Percentiles rank a stretch among this genome's conserved stretches.
Conservation (phyloP, 2,888 invertebrate genomes). For the Clanis bilineata region DNA sequence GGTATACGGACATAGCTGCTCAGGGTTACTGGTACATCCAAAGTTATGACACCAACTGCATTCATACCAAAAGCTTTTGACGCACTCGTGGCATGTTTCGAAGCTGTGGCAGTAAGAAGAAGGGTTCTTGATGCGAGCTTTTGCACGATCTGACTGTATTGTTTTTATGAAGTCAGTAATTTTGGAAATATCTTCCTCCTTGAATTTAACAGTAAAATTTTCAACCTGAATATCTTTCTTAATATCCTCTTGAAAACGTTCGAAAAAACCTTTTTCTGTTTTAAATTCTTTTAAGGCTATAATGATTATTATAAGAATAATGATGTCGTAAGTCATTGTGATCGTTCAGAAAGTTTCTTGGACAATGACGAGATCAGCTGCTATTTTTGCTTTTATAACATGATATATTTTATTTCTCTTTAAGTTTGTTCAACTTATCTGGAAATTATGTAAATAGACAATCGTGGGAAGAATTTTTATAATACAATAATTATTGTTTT, state of each 20-base stretch:
- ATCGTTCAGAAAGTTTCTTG: not conserved
- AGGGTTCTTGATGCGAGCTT: slow-evolving; percentile 19
- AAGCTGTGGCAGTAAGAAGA: slow-evolving; percentile 38
- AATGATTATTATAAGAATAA: not conserved
- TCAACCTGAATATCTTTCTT: not conserved
- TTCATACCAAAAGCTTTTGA: slow-evolving; percentile 33
- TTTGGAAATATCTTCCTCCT: slow-evolving; percentile 18
- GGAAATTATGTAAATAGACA: slow-evolving; percentile 12
- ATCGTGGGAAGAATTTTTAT: slow-evolving; percentile 12
- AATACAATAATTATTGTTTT: slow-evolving; percentile 22
- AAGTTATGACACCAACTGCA: slow-evolving; percentile 54
- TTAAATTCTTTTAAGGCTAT: not conserved
- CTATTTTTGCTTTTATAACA: not conserved
- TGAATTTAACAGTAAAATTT: slow-evolving; percentile 2
- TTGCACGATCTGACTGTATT: slow-evolving; percentile 1
- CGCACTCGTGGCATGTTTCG: slow-evolving; percentile 42
- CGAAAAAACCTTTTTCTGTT: not conserved
- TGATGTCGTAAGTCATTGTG: not conserved
- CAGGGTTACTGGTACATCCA: slow-evolving; percentile 42
- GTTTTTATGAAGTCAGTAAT: slow-evolving; percentile 21
- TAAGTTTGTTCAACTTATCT: slow-evolving; percentile 18
- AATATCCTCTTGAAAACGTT: not conserved
- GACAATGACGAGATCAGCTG: not conserved
- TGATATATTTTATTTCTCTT: slow-evolving; percentile 20
- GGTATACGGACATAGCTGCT: slow-evolving; percentile 34